phyloP scores from a whole-genome alignment of 1,140 invertebrate species.

The Drosophila seguyi region DNA sequence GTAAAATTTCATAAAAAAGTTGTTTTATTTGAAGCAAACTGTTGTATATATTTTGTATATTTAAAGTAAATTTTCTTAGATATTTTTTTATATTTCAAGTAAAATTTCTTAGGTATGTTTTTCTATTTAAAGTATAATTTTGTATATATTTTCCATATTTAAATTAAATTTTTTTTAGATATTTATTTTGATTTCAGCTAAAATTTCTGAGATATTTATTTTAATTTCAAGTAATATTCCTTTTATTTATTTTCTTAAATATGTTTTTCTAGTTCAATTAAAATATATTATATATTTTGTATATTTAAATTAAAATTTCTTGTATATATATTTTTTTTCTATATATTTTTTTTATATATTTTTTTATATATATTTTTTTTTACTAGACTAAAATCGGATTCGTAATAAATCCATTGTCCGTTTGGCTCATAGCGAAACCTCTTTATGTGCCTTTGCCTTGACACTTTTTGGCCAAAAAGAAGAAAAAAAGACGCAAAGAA shows the following conservation, averaged over 20 bases:
- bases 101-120: neutral
- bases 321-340: too few relatives aligned
- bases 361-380: too few relatives aligned
- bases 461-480: conserved; percentile 23
- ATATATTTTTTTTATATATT: too few relatives aligned
- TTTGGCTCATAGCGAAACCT: neutral
- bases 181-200: neutral
- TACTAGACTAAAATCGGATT: neutral
- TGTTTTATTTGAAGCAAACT: neutral
- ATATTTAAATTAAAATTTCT: too few relatives aligned
- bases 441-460: conserved; percentile 24
- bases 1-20: too few relatives aligned
- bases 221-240: too few relatives aligned
- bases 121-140: neutral
- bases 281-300: neutral
- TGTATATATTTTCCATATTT: neutral
- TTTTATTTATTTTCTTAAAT: too few relatives aligned
- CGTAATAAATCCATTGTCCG: neutral
- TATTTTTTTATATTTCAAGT: too few relatives aligned
- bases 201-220: too few relatives aligned
- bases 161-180: too few relatives aligned
- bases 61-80: neutral
- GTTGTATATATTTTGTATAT: neutral
- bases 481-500: neutral
- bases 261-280: too few relatives aligned